Evolutionary conservation across 2,797 vertebrate genomes (phyloP), one percentile per base, ranked within the genome.

Genomic region (Gambusia yucatana): DNA sequence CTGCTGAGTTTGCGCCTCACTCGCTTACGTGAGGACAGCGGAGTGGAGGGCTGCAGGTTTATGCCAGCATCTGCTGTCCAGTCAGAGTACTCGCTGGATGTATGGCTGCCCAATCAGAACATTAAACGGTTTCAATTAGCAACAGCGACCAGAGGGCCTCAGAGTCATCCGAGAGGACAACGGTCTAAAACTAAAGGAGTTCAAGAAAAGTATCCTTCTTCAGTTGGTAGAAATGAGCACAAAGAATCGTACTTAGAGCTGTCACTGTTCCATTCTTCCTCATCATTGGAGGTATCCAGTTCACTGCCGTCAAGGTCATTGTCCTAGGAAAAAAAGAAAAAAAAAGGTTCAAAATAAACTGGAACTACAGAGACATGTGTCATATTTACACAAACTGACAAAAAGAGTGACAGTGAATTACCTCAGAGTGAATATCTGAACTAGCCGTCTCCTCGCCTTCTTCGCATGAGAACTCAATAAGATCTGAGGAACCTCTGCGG

Each of bases 1-100:
- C 96, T 97, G 95, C 97, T 98, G 81, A 97, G 93, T 67, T 95
- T 95, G 17, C 94, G 90, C 3, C 93, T 72, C 20, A 88, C 82
- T 20, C 95, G 96, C 75, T 97, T 96, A 3, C 97, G 95, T 25
- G 96, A 96, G 0, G 96, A 97, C 22, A 94, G 87, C 0, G 97
- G 96, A 50, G 96, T 89, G 0, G 97, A 96, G 0, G 97, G 97
- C 43, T 97, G 97, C 36, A 98, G 88, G 82, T 97, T 97, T 91
- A 98, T 97, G 0, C 98, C 98, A 1, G 97, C 97, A 0, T 99
- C 97, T 1, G 97, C 97, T 0, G 96, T 99, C 98, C 98, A 99
- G 87, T 99, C 98, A 0, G 98, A 99, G 55, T 97, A 98, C 44
- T 97, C 96, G 41, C 98, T 98, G 36, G 97, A 98, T 0, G 97